These are phyloP conservation scores for Alouatta palliata DNA, from an alignment of 2,113 vertebrate genomes.

Conservation along the genomic window DNA sequence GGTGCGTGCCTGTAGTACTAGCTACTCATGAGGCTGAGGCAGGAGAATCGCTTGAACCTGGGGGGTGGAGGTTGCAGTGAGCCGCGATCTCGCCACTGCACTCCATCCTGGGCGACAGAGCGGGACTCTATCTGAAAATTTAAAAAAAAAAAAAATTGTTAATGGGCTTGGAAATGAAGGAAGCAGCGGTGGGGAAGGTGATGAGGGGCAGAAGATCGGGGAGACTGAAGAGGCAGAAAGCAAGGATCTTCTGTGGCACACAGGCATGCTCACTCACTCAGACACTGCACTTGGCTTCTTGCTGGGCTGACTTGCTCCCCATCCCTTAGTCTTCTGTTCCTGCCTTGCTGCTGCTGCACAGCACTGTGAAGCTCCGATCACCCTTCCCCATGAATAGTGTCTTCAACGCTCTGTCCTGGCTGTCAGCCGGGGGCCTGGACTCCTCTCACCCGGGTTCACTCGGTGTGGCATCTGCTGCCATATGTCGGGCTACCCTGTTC, in stretches of 20 bases:
- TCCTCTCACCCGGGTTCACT: not conserved
- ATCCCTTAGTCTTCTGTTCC: not conserved
- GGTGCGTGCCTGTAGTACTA: too few species aligned
- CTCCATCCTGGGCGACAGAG: too few species aligned
- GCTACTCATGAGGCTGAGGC: too few species aligned
- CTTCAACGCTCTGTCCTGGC: not conserved
- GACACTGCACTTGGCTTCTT: not conserved
- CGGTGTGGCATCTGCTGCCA: constrained; percentile 3
- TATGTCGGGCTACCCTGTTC: constrained; percentile 63
- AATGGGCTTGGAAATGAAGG: not conserved
- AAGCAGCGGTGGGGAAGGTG: not conserved
- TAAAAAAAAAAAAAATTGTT: not conserved
- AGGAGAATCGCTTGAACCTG: too few species aligned
- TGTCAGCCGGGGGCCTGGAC: not conserved
- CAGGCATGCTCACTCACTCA: fast-evolving
- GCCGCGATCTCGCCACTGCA: too few species aligned
- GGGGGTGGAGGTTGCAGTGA: too few species aligned
- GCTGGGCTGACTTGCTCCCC: not conserved
- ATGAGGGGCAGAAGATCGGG: fast-evolving
- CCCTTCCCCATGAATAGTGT: fast-evolving
- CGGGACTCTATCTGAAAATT: too few species aligned
- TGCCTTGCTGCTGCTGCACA: not conserved
- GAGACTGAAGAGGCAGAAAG: not conserved
- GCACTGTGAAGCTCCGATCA: not conserved
- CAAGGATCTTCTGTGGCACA: fast-evolving